These are phyloP conservation scores for Drosophila watanabei DNA, from an alignment of 1,140 invertebrate genomes.

Conservation along the genomic window DNA sequence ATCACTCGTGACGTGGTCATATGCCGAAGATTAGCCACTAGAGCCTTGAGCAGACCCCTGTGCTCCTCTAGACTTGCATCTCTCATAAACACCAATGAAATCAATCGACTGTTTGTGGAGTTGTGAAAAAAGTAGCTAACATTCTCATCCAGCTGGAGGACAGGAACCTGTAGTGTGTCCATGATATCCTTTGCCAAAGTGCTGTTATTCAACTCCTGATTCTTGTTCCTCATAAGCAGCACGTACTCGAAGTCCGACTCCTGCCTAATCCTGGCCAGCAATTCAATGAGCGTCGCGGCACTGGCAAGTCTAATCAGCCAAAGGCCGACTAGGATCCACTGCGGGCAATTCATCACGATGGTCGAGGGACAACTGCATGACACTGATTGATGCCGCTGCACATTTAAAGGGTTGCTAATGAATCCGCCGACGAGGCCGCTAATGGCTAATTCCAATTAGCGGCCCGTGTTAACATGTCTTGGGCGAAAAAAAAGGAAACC, in stretches of 20 bases:
- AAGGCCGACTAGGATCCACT: constrained; percentile 22
- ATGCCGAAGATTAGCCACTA: constrained; percentile 59
- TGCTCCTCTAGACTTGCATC: constrained; percentile 32
- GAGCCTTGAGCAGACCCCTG: constrained; percentile 32
- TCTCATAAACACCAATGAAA: constrained; percentile 44
- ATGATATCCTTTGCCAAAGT: constrained; percentile 40
- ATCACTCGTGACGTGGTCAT: constrained; percentile 65
- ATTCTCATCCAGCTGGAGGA: constrained; percentile 59
- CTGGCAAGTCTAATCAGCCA: constrained; percentile 30
- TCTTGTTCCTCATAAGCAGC: constrained; percentile 55
- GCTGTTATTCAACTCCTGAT: constrained; percentile 21
- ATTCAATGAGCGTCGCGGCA: constrained; percentile 32
- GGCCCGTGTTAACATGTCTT: constrained; percentile 49
- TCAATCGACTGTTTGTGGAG: constrained; percentile 28
- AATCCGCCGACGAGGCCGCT: constrained; percentile 22
- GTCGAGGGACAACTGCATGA: constrained; percentile 50
- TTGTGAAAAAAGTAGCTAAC: constrained; percentile 51
- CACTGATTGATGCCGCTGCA: constrained; percentile 41
- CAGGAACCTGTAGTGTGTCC: constrained; percentile 36
- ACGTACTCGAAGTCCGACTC: constrained; percentile 53
- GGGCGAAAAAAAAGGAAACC: constrained; percentile 29
- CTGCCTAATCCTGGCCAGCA: constrained; percentile 52
- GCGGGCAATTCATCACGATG: constrained; percentile 42
- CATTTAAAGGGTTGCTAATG: constrained; percentile 79
- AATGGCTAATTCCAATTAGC: constrained; percentile 53